A percentile compares a stretch with the other conserved stretches of the same genome.
phyloP scores from a whole-genome alignment of 2,888 invertebrate species.

The Drosophila longiperda region DNA sequence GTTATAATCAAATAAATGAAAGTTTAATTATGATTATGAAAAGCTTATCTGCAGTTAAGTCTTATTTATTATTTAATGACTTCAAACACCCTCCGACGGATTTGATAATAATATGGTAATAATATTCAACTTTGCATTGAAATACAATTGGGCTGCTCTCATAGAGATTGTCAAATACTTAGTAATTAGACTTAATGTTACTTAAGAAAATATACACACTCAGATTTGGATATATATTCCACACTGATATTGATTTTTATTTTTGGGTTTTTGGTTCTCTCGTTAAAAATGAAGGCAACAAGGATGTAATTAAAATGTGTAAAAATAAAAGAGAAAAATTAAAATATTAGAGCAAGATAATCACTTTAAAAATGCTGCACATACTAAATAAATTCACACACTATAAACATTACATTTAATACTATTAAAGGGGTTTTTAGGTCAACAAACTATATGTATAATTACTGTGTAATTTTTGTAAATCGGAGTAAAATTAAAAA shows the following conservation, averaged over 20 bases:
- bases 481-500: neutral
- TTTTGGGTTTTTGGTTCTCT: neutral
- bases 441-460: neutral
- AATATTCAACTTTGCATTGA: neutral
- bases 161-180: neutral
- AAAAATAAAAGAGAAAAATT: neutral
- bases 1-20: too few species aligned
- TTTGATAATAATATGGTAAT: too few species aligned
- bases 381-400: neutral
- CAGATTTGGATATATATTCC: neutral
- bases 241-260: neutral
- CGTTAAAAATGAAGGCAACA: neutral
- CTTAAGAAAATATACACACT: neutral
- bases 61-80: neutral
- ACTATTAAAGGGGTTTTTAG: neutral
- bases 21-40: too few species aligned
- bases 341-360: neutral
- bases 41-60: too few species aligned
- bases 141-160: neutral
- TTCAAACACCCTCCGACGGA: neutral
- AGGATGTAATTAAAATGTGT: neutral
- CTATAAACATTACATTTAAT: neutral
- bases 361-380: neutral
- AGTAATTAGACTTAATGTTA: neutral
- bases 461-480: neutral